Conservation (phyloP, 2,888 invertebrate genomes). For the Tinea semifulvella region DNA sequence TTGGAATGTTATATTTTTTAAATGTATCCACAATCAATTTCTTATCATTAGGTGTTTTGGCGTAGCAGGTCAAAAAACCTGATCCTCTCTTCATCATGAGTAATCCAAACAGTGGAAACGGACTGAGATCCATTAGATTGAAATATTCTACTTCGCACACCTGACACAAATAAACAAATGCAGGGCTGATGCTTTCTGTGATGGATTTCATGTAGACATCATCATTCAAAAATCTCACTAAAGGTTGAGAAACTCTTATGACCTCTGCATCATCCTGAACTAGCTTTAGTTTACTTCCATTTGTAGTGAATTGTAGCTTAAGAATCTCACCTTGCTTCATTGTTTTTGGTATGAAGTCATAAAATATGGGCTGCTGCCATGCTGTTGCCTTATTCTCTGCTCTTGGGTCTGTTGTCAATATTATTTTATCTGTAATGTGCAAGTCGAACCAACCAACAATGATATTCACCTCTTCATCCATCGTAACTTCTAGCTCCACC, state of each 20-base stretch:
- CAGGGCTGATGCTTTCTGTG: slow-evolving; percentile 37
- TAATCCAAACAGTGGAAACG: slow-evolving; percentile 71
- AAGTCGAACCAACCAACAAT: slow-evolving; percentile 80
- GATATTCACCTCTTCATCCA: slow-evolving; percentile 68
- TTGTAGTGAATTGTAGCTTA: slow-evolving; percentile 38
- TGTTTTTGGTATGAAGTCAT: slow-evolving; percentile 48
- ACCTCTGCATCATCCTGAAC: slow-evolving; percentile 28
- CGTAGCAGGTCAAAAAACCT: slow-evolving; percentile 49
- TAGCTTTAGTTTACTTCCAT: slow-evolving; percentile 44
- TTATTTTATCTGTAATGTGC: slow-evolving; percentile 69
- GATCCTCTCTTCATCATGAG: slow-evolving; percentile 60
- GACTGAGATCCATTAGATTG: slow-evolving; percentile 65
- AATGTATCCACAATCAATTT: slow-evolving; percentile 50
- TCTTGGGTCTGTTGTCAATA: slow-evolving; percentile 70
- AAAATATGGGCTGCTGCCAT: slow-evolving; percentile 84
- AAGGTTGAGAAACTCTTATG: slow-evolving; percentile 35
- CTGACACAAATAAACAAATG: slow-evolving; percentile 44
- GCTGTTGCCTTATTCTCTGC: slow-evolving; percentile 59
- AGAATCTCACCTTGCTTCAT: slow-evolving; percentile 34
- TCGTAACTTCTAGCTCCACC: slow-evolving; percentile 38
- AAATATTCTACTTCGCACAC: slow-evolving; percentile 37
- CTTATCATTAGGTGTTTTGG: slow-evolving; percentile 39
- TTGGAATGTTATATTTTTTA: slow-evolving; percentile 41
- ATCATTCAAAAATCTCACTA: slow-evolving; percentile 60
- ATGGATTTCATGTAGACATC: slow-evolving; percentile 47